Evolutionary conservation across 2,888 invertebrate species (phyloP), one percentile per base, ranked within the genome.

Genomic region (Clepsis dumicolana): DNA sequence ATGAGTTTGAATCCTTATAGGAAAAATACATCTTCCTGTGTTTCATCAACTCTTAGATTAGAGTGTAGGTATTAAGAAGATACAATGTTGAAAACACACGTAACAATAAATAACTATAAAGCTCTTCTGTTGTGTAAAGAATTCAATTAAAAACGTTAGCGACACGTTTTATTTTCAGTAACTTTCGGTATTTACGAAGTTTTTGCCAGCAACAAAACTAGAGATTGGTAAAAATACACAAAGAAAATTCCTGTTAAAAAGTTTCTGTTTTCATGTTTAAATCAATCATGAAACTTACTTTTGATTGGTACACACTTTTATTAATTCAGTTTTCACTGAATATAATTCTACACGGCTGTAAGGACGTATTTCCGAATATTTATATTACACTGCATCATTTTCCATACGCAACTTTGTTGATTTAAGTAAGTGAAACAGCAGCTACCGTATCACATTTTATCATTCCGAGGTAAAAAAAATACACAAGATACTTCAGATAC

Each of bases 401-500:
- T 38, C n/a, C 4, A n/a, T 38, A 38, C 4, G 14, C 14, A 4
- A 5, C 18, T 18, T n/a, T 44, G 41, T 18, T 44, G 8, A 2
- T 44, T 44, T 18, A 16, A 44, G 18, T 44, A 7, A 8, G 48
- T 21, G 48, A 21, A 48, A 48, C 48, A 10, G 48, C 12, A 48
- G 48, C 21, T 5, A 48, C 18, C 21, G 21, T 48, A 48, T 48
- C 48, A 21, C 21, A 3, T 48, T 48, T 48, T 54, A 54, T 54
- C 54, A 32, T 10, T 12, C 18, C 16, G 4, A 10, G 4, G 27
- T 41, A 24, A 25, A 25, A 25, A n/a, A 35, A 48, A 0, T 21
- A 38, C 35, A 38, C 35, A 57, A 57, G 41, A 57, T 44, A 48
- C 48, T 48, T 21, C 3, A 48, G 48, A 48, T 48, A 48, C n/a